A percentile compares a stretch with the other conserved stretches of the same genome.
These are phyloP conservation scores for Triplophysa rosa DNA, from an alignment of 2,113 vertebrate genomes.

Conservation along the genomic window DNA sequence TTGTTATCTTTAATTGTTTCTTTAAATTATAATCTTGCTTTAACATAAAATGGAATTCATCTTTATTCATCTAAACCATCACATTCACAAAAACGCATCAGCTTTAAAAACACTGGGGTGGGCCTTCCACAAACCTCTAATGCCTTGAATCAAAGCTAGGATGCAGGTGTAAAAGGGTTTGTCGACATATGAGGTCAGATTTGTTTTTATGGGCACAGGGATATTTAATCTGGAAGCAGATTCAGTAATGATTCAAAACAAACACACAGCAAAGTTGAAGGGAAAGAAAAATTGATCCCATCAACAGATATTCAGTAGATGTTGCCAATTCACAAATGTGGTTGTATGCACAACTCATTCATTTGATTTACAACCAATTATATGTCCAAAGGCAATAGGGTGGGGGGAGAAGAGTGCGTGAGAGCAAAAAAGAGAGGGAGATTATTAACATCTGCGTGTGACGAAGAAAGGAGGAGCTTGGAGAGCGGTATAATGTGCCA, in stretches of 20 bases:
- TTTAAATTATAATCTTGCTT: neutral
- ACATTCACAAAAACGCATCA: neutral
- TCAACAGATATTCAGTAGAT: constrained; percentile 5
- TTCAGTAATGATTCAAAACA: constrained; percentile 44
- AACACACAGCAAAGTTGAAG: constrained; percentile 48
- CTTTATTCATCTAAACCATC: neutral
- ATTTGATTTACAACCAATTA: constrained; percentile 37
- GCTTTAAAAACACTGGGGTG: constrained; percentile 3
- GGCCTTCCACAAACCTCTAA: neutral
- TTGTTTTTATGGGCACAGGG: constrained; percentile 56
- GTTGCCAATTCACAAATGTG: constrained; percentile 14
- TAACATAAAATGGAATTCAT: too few species aligned
- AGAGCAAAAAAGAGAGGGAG: constrained; percentile 39
- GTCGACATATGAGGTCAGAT: constrained; percentile 32
- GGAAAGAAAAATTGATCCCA: constrained; percentile 32
- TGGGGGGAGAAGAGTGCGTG: neutral
- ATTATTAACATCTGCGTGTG: constrained; percentile 58
- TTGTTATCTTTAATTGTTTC: neutral
- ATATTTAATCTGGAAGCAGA: constrained; percentile 60
- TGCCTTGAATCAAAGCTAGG: constrained; percentile 37
- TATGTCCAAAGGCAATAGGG: neutral
- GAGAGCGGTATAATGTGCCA: constrained; percentile 61
- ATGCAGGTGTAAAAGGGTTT: constrained; percentile 54
- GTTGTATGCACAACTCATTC: constrained; percentile 27
- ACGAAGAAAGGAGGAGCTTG: constrained; percentile 63